Evolutionary conservation across 2,888 invertebrate genomes (phyloP).

Genomic region (Crioceris asparagi): DNA sequence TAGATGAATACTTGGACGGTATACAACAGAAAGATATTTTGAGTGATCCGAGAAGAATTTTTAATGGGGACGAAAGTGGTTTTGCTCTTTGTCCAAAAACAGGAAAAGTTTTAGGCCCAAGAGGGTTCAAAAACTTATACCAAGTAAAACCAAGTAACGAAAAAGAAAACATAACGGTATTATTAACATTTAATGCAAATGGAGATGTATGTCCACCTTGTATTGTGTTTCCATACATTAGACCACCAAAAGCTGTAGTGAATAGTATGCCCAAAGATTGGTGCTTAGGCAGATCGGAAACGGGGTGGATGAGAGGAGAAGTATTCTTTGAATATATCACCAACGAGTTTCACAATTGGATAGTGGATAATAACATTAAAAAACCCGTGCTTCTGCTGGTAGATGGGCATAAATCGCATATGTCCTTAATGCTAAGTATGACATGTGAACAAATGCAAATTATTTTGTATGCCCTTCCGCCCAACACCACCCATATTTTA

Average conservation of each 20-base stretch:
- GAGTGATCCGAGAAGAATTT: slow-evolving; percentile 16
- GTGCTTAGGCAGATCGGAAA: slow-evolving; percentile 24
- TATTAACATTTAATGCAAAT: slow-evolving; percentile 23
- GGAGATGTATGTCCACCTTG: slow-evolving; percentile 15
- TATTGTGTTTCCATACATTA: slow-evolving; percentile 18
- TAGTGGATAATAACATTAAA: slow-evolving; percentile 18
- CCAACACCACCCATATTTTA: slow-evolving; percentile 13
- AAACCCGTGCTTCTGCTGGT: slow-evolving; percentile 25
- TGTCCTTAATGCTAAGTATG: slow-evolving; percentile 11
- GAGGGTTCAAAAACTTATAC: slow-evolving; percentile 23
- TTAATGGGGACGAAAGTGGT: slow-evolving; percentile 4
- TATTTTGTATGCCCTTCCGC: slow-evolving; percentile 13
- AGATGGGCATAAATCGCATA: slow-evolving; percentile 14
- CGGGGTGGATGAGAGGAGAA: slow-evolving; percentile 27
- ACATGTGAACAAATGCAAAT: slow-evolving; percentile 13
- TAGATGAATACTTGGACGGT: slow-evolving; percentile 17
- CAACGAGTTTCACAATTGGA: slow-evolving; percentile 21
- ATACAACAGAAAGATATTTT: slow-evolving; percentile 15
- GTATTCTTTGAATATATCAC: slow-evolving; percentile 24
- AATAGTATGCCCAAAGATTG: slow-evolving; percentile 16
- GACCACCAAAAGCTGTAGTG: slow-evolving; percentile 20
- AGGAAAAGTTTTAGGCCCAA: slow-evolving; percentile 17
- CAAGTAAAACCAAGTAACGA: slow-evolving; percentile 16
- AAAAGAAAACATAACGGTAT: slow-evolving; percentile 22
- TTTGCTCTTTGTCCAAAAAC: slow-evolving; percentile 22